phyloP scores from a whole-genome alignment of 2,888 invertebrate genomes.

The Byasa hedistus region DNA sequence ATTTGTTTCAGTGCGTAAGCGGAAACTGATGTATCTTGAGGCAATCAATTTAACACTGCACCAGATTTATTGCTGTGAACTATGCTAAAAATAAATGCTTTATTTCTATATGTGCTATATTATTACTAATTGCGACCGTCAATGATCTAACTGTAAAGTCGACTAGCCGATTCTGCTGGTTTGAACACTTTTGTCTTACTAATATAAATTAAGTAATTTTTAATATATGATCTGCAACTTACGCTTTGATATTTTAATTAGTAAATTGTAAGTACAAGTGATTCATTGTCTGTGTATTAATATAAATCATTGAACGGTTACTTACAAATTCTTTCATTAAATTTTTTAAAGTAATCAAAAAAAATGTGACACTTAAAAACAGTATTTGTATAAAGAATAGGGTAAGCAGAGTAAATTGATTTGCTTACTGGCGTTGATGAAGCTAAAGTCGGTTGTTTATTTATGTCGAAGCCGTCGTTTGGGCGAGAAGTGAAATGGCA shows the following conservation, averaged over 20 bases:
- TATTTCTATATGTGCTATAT: not conserved
- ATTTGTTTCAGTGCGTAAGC: conserved; percentile 45
- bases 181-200: too few relatives aligned
- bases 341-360: not conserved
- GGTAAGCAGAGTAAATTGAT: conserved; percentile 19
- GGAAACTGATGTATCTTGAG: conserved; percentile 36
- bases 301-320: too few relatives aligned
- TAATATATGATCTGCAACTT: too few relatives aligned
- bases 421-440: conserved; percentile 24
- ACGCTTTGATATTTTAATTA: too few relatives aligned
- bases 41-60: conserved; percentile 37
- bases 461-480: conserved; percentile 32
- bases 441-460: conserved; percentile 24
- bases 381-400: not conserved
- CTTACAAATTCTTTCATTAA: too few relatives aligned
- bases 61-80: conserved; percentile 13
- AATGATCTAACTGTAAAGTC: not conserved
- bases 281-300: too few relatives aligned
- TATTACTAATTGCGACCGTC: not conserved
- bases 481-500: conserved; percentile 73
- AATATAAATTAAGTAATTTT: too few relatives aligned
- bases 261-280: too few relatives aligned
- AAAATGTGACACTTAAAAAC: not conserved
- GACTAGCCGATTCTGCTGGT: not conserved
- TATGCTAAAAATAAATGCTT: not conserved